Evolutionary conservation across 1,140 invertebrate species (phyloP), one percentile per base, ranked within the genome.

Genomic region (Drosophila parabipectinata): DNA sequence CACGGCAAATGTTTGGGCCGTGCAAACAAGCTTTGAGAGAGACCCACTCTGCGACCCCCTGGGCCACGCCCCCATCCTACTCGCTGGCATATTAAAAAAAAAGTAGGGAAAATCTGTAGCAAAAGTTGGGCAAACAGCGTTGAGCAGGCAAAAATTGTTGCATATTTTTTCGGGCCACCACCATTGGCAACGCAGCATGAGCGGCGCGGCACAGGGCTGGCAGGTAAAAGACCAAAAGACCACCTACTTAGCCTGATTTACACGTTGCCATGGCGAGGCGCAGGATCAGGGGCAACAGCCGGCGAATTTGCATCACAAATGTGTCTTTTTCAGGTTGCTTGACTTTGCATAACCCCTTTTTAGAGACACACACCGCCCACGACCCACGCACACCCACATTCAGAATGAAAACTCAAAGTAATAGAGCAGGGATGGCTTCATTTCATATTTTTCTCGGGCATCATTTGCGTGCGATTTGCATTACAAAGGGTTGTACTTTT

Each of bases 271-370:
- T 75, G 71, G 74, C 57, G 56, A 60, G 74, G 45, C 44, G 44
- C 61, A 26, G 48, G 55, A 37, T 37, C 44, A 37, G 15, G 30
- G 41, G 41, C 41, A 44, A 34, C 54, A 58, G 54, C 50, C 55
- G 47, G 34, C 52, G 82, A 88, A 88, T 88, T 88, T 88, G 83
- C 83, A 88, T 88, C 84, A 83, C 83, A 88, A 88, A 88, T 88
- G 83, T 88, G 83, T 88, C 83, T 88, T 88, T 88, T 88, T 88
- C 83, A 88, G 83, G 83, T 88, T 88, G 83, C 83, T 88, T 88
- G 83, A 88, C 84, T 88, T 88, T 88, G 83, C 83, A 88, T 88
- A 88, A 88, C 83, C 83, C 83, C 76, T 89, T 88, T 77, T 56
- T 60, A 45, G 7, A 9, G 44, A 45, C 26, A 37, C 7, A 56